Base-by-base conservation (phyloP, 2,113 vertebrate genomes). In the Pogonocichla stellata region DNA sequence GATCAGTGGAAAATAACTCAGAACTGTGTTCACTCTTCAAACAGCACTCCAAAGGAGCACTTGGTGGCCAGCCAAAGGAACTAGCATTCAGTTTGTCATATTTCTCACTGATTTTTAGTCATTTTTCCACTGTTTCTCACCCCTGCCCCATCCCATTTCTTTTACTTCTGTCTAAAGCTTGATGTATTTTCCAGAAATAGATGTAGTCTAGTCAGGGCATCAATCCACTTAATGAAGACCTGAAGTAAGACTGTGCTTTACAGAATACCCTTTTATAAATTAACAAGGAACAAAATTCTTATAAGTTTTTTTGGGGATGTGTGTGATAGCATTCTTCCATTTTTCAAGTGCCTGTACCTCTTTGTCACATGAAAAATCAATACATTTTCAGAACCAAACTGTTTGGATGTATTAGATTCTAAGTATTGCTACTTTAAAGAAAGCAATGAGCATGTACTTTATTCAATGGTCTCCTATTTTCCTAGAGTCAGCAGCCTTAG, bases 1-100 rank as follows among this genome's bases (percentile, higher is more conserved):
- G 51, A 91, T 77, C 70, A 88, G 80, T 84, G 91, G 75, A 95
- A 93, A 92, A 94, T 74, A 86, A 82, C 86, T 73, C 50, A 80
- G 24, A 92, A 80, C 20, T 81, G 17, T 88, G 22, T 71, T 83
- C 72, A 73, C 14, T 45, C 86, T 92, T 92, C 83, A 74, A 92
- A 62, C 16, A 90, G 54, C n/a, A 54, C 56, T 80, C 67, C 64
- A 70, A 50, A 94, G 57, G 67, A 94, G 31, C 40, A 33, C 28
- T 88, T 96, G 88, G 60, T 86, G 24, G 47, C 16, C 58, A 78
- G 91, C 86, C 80, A 91, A 75, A 88, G 83, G 43, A 74, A 81
- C 69, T 74, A 87, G 80, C 79, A 86, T 97, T 91, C 29, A 80
- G 36, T 67, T 86, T 84, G 72, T 86, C 43, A 29, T 74, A 86